Evolutionary conservation across 2,888 invertebrate genomes (phyloP).

Genomic region (Drosophila maculinotata): DNA sequence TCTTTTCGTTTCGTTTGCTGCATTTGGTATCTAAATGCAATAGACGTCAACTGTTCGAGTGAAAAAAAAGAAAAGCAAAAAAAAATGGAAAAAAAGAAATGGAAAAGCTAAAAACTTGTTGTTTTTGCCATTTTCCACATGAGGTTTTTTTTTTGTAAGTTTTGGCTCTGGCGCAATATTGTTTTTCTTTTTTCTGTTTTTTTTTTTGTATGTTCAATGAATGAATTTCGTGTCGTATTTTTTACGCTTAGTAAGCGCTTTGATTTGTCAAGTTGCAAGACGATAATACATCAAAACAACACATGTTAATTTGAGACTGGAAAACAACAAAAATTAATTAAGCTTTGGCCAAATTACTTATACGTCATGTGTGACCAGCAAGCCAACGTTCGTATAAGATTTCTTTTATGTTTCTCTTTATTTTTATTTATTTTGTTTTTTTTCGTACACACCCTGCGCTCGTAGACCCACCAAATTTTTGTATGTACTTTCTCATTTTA

Average conservation of each 20-base stretch:
- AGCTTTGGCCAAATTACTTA: conserved; percentile 50
- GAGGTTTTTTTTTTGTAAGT: conserved; percentile 19
- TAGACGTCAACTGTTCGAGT: conserved; percentile 26
- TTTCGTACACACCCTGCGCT: no score
- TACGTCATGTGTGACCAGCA: conserved; percentile 61
- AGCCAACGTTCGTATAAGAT: conserved; percentile 33
- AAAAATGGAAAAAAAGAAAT: conserved; percentile 48
- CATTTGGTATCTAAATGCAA: conserved; percentile 53
- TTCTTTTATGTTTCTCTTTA: conserved; percentile 47
- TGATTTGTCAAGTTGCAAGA: conserved; percentile 63
- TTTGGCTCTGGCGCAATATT: conserved; percentile 28
- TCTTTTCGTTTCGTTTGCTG: conserved; percentile 36
- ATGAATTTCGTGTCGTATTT: conserved; percentile 67
- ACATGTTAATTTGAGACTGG: conserved; percentile 65
- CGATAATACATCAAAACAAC: conserved; percentile 34
- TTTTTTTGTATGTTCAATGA: conserved; percentile 52
- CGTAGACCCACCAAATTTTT: no score
- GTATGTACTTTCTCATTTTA: no score
- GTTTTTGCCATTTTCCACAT: conserved; percentile 44
- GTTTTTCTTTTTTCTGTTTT: conserved; percentile 14
- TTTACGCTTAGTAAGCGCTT: conserved; percentile 74
- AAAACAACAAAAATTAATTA: conserved; percentile 46
- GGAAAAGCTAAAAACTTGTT: conserved; percentile 56
- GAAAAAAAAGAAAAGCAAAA: conserved; percentile 17
- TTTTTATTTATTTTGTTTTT: conserved; percentile 6